Conservation (phyloP, 1,140 invertebrate species). For the Aphelenchoides fujianensis region DNA sequence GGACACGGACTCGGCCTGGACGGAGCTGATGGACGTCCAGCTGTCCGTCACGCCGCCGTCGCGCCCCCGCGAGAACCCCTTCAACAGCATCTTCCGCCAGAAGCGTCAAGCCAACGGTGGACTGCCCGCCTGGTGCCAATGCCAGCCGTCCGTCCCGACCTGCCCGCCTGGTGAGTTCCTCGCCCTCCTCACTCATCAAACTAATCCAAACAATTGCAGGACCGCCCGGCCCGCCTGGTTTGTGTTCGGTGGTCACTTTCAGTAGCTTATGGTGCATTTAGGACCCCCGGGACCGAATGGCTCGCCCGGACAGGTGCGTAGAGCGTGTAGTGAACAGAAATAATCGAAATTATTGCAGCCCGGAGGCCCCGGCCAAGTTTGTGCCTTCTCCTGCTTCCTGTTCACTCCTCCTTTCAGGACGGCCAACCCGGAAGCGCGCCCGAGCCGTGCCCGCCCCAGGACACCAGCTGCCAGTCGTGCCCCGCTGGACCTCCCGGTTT, state of each 20-base stretch:
- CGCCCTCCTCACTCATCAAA: neutral
- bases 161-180: slow-evolving; percentile 43
- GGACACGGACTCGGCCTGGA: slow-evolving; percentile 48
- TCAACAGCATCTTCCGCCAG: slow-evolving; percentile 53
- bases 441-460: slow-evolving; percentile 25
- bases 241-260: too few species aligned
- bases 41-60: slow-evolving; percentile 43
- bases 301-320: neutral
- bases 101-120: slow-evolving; percentile 43
- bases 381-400: too few species aligned
- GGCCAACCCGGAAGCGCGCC: slow-evolving; percentile 25
- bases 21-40: slow-evolving; percentile 47
- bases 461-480: slow-evolving; percentile 14
- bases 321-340: neutral
- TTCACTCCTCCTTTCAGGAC: too few species aligned
- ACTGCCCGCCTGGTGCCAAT: slow-evolving; percentile 42
- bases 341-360: neutral
- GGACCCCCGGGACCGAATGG: neutral
- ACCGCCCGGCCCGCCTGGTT: too few species aligned
- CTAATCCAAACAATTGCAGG: too few species aligned
- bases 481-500: slow-evolving; percentile 32
- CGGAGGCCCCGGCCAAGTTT: slow-evolving; percentile 18
- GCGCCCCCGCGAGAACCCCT: slow-evolving; percentile 49
- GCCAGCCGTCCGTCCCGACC: slow-evolving; percentile 26
- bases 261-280: neutral